Evolutionary conservation across 2,113 vertebrate genomes (phyloP).

Genomic region (Melanostigma gelatinosum): DNA sequence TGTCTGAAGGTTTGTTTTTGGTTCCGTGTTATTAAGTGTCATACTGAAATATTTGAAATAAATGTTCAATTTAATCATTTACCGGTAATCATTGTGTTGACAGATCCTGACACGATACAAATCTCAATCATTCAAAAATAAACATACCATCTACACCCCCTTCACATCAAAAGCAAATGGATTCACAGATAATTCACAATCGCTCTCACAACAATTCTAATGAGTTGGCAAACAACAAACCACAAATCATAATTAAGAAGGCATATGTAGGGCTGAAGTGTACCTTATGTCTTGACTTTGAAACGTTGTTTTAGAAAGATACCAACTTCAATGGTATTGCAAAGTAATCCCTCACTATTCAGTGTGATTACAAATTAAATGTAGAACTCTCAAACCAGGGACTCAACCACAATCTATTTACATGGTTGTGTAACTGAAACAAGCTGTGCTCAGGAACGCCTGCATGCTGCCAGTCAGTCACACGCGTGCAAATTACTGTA

Average conservation of each 20-base stretch:
- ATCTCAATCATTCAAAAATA: not conserved
- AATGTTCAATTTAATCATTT: not conserved
- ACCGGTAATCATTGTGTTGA: not conserved
- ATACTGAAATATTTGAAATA: not conserved
- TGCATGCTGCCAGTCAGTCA: constrained; percentile 18
- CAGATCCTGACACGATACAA: not conserved
- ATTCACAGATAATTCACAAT: not conserved
- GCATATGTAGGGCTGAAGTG: not conserved
- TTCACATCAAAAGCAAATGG: not conserved
- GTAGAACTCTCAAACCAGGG: not conserved
- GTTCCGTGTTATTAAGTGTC: not conserved
- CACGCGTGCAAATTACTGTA: constrained; percentile 1
- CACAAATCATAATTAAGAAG: constrained; percentile 16
- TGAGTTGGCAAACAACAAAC: not conserved
- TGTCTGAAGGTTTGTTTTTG: not conserved
- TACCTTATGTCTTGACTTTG: not conserved
- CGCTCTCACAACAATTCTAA: not conserved
- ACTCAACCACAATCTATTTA: constrained; percentile 1
- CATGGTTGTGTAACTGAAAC: constrained; percentile 3
- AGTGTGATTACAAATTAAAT: constrained; percentile 15
- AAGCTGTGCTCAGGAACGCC: constrained; percentile 4
- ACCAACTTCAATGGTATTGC: not conserved
- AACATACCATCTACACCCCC: not conserved
- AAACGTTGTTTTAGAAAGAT: not conserved
- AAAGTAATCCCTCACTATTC: not conserved